Conservation (phyloP, 2,797 vertebrate genomes). For the Gymnothorax reevesii region DNA sequence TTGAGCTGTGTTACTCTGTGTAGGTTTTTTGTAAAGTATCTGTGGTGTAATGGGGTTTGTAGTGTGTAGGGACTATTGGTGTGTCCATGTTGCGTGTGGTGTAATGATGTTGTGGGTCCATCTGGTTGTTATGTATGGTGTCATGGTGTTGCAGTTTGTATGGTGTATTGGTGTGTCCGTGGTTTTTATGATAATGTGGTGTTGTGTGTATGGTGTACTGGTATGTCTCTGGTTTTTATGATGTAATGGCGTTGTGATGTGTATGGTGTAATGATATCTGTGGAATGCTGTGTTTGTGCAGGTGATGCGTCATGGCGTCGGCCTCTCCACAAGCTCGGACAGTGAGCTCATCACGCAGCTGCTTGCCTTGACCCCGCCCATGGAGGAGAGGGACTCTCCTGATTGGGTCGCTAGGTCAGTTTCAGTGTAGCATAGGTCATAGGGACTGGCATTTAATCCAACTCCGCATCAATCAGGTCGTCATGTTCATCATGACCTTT, state of each 20-base stretch:
- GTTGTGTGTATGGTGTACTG: too few species aligned
- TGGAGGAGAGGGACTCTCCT: conserved; percentile 85
- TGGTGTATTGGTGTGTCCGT: too few species aligned
- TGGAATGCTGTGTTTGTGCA: conserved; percentile 49
- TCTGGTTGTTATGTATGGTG: too few species aligned
- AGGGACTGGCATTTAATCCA: background rate
- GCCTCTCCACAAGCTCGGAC: conserved; percentile 95
- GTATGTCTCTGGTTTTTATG: too few species aligned
- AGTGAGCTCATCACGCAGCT: conserved; percentile 97
- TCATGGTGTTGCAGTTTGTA: too few species aligned
- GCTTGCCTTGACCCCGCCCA: conserved; percentile 90
- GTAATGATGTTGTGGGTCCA: too few species aligned
- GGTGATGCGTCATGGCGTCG: conserved; percentile 95
- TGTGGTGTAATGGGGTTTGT: too few species aligned
- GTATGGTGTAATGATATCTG: conserved; percentile 25
- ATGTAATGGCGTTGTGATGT: background rate
- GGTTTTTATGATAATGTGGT: too few species aligned
- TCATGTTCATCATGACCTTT: background rate
- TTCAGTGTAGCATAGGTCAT: background rate
- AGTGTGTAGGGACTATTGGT: too few species aligned
- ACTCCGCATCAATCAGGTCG: background rate
- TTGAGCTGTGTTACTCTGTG: too few species aligned
- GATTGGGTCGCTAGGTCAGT: conserved; percentile 95
- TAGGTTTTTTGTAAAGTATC: too few species aligned
- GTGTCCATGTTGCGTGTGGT: too few species aligned